Conservation (phyloP, 2,113 vertebrate species). For the Tor tambroides region DNA sequence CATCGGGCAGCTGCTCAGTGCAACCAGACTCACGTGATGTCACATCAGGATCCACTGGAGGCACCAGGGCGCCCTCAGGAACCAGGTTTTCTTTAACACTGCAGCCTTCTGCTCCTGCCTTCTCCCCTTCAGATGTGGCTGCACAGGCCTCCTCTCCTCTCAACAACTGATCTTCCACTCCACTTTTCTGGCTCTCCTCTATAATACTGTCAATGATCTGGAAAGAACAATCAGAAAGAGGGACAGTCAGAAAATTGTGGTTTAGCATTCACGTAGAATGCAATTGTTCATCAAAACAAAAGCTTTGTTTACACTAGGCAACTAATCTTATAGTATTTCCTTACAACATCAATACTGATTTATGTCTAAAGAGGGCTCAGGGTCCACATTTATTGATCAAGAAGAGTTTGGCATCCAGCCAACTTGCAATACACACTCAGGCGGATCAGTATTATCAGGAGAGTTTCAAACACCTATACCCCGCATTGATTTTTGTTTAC, state of each 20-base stretch:
- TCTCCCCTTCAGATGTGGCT: neutral
- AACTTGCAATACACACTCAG: constrained; percentile 1
- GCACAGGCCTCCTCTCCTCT: constrained; percentile 34
- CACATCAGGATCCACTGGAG: neutral
- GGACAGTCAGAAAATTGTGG: neutral
- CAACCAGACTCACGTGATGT: neutral
- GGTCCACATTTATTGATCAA: constrained; percentile 5
- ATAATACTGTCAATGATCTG: constrained; percentile 99
- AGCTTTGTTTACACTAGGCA: neutral
- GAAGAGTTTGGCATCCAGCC: constrained; percentile 15
- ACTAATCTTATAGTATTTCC: constrained; percentile 5
- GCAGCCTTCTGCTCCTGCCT: neutral
- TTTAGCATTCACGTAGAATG: constrained; percentile 1
- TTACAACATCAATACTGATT: constrained; percentile 38
- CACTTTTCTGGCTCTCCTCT: constrained; percentile 89
- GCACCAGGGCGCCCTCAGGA: neutral
- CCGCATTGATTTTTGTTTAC: neutral
- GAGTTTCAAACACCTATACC: neutral
- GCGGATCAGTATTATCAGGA: neutral
- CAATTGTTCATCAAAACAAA: neutral
- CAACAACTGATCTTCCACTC: constrained; percentile 78
- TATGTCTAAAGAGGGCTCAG: neutral
- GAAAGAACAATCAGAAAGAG: neutral
- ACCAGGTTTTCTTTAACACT: neutral
- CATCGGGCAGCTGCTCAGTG: constrained; percentile 48